Percentiles rank a stretch among this genome's conserved stretches.
Conservation (phyloP, 2,113 vertebrate species). For the Bufo gargarizans region DNA sequence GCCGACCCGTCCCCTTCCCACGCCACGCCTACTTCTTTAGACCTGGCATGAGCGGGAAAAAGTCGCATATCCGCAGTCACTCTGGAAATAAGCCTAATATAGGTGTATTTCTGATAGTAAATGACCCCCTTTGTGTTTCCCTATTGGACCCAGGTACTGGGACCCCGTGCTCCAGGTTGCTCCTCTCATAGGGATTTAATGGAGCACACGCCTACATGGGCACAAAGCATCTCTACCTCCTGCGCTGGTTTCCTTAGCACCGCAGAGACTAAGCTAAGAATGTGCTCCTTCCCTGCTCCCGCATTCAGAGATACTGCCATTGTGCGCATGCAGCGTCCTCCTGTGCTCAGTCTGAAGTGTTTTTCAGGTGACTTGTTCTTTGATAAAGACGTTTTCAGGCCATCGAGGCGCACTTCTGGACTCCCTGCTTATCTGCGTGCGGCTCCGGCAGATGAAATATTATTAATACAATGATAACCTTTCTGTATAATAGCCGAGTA, state of each 20-base stretch:
- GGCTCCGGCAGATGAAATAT: not conserved
- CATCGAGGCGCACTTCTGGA: not conserved
- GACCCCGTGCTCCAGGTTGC: not conserved
- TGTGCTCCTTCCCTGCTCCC: not conserved
- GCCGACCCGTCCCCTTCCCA: too few relatives aligned
- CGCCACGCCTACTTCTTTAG: too few relatives aligned
- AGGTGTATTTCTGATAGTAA: too few relatives aligned
- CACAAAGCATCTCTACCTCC: not conserved
- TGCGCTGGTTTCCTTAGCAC: not conserved
- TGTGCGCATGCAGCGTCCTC: not conserved
- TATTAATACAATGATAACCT: not conserved
- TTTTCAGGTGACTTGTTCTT: not conserved
- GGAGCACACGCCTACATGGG: not conserved
- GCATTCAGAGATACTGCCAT: not conserved
- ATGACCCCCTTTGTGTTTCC: too few relatives aligned
- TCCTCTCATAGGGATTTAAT: not conserved
- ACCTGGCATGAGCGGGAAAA: too few relatives aligned
- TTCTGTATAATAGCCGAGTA: not conserved
- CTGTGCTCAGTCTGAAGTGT: not conserved
- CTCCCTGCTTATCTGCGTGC: not conserved
- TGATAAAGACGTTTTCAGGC: not conserved
- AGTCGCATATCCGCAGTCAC: too few relatives aligned
- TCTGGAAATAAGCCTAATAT: too few relatives aligned
- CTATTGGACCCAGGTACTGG: too few relatives aligned
- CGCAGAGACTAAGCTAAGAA: not conserved